These are phyloP conservation scores for Rhea americana DNA, from an alignment of 2,113 vertebrate genomes.

Conservation along the genomic window DNA sequence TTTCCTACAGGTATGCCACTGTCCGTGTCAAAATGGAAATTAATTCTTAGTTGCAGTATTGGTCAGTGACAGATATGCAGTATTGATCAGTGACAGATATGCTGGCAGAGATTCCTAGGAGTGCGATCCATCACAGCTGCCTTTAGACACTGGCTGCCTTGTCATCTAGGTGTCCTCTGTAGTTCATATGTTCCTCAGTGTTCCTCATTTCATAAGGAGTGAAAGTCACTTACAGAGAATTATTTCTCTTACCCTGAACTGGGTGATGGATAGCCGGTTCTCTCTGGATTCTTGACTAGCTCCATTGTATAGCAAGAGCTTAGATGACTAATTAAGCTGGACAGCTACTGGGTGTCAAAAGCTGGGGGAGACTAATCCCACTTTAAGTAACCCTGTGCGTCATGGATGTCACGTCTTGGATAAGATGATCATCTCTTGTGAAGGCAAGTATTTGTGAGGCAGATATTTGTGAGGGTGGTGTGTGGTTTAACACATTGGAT, in stretches of 20 bases:
- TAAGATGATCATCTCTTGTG: neutral
- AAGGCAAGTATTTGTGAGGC: neutral
- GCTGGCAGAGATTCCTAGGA: neutral
- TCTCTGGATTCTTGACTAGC: neutral
- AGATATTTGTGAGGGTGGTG: neutral
- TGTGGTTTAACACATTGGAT: neutral
- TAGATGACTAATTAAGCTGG: neutral
- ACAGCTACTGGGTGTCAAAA: neutral
- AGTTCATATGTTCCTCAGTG: neutral
- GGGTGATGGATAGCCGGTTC: neutral
- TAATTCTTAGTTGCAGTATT: neutral
- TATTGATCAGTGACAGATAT: neutral
- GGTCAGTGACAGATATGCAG: neutral
- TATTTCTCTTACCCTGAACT: neutral
- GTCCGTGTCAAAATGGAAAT: neutral
- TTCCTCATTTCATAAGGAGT: neutral
- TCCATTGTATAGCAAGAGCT: neutral
- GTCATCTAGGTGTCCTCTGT: neutral
- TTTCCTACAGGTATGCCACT: neutral
- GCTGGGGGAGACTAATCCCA: neutral
- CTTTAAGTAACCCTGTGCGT: neutral
- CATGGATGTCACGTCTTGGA: neutral
- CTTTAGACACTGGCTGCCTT: neutral
- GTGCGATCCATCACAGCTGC: neutral
- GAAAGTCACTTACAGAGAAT: neutral